Percentiles rank a stretch among this genome's conserved stretches.
Evolutionary conservation across 2,797 vertebrate species (phyloP).

Genomic region (Phrynocephalus vlangalii): DNA sequence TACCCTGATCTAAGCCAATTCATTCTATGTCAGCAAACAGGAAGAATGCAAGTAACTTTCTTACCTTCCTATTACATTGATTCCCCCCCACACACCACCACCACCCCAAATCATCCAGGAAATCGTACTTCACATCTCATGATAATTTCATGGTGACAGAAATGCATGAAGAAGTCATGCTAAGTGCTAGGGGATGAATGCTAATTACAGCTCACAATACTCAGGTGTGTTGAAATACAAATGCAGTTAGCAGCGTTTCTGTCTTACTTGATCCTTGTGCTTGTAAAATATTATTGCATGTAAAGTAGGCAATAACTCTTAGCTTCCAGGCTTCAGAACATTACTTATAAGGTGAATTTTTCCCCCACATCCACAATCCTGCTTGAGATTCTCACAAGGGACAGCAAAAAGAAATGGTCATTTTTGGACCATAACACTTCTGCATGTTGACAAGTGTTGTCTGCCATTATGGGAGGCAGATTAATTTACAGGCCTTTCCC

Average conservation of each 20-base stretch:
- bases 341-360: conserved; percentile 10
- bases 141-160: background rate
- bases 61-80: background rate
- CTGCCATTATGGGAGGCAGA: conserved; percentile 25
- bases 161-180: background rate
- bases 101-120: background rate
- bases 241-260: background rate
- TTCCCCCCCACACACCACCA: no score
- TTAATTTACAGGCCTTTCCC: background rate
- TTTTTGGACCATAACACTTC: conserved; percentile 11
- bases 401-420: conserved; percentile 18
- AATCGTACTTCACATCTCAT: background rate
- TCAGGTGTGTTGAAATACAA: background rate
- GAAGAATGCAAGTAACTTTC: background rate
- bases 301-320: background rate
- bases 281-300: background rate
- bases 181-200: background rate
- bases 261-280: background rate
- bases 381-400: conserved; percentile 38
- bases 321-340: conserved; percentile 49
- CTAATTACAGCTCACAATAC: background rate
- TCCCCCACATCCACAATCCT: accelerated
- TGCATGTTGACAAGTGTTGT: background rate
- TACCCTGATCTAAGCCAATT: no score
- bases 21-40: conserved; percentile 4